A percentile compares a stretch with the other conserved stretches of the same genome.
Evolutionary conservation across 2,888 invertebrate genomes (phyloP).

Genomic region (Tipula vernalis): DNA sequence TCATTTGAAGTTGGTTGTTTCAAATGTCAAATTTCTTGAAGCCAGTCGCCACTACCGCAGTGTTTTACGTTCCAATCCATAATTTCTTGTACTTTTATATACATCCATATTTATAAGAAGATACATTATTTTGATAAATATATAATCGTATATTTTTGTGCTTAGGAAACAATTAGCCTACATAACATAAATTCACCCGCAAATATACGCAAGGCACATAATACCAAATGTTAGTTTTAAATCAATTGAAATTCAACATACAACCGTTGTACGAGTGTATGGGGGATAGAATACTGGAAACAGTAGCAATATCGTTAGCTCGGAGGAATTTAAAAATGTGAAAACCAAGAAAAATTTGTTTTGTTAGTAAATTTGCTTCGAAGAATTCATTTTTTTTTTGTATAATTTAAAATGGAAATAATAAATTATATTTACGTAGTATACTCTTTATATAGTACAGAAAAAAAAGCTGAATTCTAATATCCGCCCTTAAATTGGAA

Average conservation of each 20-base stretch:
- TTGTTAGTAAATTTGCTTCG: not conserved
- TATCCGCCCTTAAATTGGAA: not conserved
- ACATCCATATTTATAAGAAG: not conserved
- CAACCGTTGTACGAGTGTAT: not conserved
- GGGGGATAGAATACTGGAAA: not conserved
- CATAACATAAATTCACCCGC: not conserved
- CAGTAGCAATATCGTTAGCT: not conserved
- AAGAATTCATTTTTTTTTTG: not conserved
- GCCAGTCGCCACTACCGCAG: too few relatives aligned
- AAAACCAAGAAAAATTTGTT: not conserved
- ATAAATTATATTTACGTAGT: not conserved
- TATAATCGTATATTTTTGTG: not conserved
- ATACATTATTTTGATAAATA: not conserved
- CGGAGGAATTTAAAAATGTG: not conserved
- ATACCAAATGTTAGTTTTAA: not conserved
- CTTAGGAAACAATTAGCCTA: not conserved
- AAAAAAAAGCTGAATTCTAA: not conserved
- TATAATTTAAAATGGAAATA: not conserved
- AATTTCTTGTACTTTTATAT: too few relatives aligned
- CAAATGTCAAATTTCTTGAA: too few relatives aligned
- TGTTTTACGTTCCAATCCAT: too few relatives aligned
- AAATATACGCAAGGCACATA: not conserved
- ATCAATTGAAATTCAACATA: not conserved
- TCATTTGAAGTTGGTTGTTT: too few relatives aligned
- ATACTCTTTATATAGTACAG: not conserved